These are phyloP conservation scores for Brotula barbata DNA, from an alignment of 2,797 vertebrate genomes.

Conservation along the genomic window DNA sequence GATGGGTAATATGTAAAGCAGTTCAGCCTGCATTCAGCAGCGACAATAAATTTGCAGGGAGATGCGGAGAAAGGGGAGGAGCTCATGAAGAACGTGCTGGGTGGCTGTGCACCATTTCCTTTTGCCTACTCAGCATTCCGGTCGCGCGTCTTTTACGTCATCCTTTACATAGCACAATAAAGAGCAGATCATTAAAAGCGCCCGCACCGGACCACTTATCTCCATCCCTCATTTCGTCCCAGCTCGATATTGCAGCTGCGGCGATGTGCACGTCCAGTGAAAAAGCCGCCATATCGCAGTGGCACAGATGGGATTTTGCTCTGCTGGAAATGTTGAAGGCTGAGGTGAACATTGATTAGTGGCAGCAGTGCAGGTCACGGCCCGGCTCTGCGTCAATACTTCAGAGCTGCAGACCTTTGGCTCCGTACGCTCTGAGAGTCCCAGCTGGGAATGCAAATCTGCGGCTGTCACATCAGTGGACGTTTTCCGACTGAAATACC, in stretches of 20 bases:
- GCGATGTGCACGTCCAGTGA: neutral
- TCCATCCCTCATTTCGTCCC: slow-evolving; percentile 33
- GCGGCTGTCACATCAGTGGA: slow-evolving; percentile 31
- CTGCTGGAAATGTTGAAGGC: slow-evolving; percentile 48
- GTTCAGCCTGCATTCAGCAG: slow-evolving; percentile 57
- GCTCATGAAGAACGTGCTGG: slow-evolving; percentile 25
- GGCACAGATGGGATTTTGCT: slow-evolving; percentile 28
- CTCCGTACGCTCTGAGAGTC: slow-evolving; percentile 27
- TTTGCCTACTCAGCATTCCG: slow-evolving; percentile 72
- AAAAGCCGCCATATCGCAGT: slow-evolving; percentile 16
- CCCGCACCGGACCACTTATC: slow-evolving; percentile 42
- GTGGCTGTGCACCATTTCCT: slow-evolving; percentile 42
- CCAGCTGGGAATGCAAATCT: slow-evolving; percentile 47
- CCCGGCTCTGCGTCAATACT: slow-evolving; percentile 52
- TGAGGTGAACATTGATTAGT: slow-evolving; percentile 69
- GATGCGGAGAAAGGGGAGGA: slow-evolving; percentile 37
- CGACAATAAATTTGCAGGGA: slow-evolving; percentile 63
- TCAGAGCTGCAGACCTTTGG: slow-evolving; percentile 56
- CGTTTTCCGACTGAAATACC: slow-evolving; percentile 25
- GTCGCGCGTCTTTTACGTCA: slow-evolving; percentile 51
- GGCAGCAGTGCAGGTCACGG: slow-evolving; percentile 43
- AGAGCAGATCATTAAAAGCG: slow-evolving; percentile 60
- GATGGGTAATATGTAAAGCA: slow-evolving; percentile 72
- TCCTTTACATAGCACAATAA: slow-evolving; percentile 60
- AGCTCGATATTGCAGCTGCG: slow-evolving; percentile 15